Evolutionary conservation across 1,140 invertebrate species (phyloP).

Genomic region (Batillaria attramentaria): DNA sequence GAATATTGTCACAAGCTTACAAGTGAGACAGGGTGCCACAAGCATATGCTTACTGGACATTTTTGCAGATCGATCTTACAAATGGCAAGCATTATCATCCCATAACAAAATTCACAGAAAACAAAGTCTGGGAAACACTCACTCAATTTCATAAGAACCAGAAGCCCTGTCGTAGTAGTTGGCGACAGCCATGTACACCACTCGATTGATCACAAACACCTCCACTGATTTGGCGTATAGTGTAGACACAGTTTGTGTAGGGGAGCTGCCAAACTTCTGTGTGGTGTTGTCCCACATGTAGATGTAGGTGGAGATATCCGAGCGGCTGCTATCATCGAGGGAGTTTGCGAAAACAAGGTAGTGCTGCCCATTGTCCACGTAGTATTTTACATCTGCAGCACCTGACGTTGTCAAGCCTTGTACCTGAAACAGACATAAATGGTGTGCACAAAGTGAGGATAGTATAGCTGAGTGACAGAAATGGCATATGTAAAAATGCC

Average conservation of each 20-base stretch:
- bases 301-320: slow-evolving; percentile 52
- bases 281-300: slow-evolving; percentile 56
- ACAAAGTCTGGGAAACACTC: slow-evolving; percentile 13
- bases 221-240: slow-evolving; percentile 54
- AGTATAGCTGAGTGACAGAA: background rate
- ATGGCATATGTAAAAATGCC: too few species aligned
- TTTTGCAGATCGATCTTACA: too few species aligned
- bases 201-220: slow-evolving; percentile 52
- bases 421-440: slow-evolving; percentile 52
- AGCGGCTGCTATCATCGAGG: slow-evolving; percentile 56
- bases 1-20: too few species aligned
- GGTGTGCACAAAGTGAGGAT: too few species aligned
- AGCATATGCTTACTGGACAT: too few species aligned
- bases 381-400: slow-evolving; percentile 57
- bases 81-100: too few species aligned
- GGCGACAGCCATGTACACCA: slow-evolving; percentile 60
- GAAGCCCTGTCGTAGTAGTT: slow-evolving; percentile 58
- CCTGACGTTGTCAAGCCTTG: slow-evolving; percentile 63
- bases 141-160: slow-evolving; percentile 54
- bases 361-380: slow-evolving; percentile 42
- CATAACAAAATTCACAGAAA: background rate
- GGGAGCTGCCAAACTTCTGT: slow-evolving; percentile 47
- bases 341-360: slow-evolving; percentile 63
- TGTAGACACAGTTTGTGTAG: slow-evolving; percentile 53
- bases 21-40: too few species aligned